Conservation (phyloP, 2,888 invertebrate genomes). For the Brenthis ino region DNA sequence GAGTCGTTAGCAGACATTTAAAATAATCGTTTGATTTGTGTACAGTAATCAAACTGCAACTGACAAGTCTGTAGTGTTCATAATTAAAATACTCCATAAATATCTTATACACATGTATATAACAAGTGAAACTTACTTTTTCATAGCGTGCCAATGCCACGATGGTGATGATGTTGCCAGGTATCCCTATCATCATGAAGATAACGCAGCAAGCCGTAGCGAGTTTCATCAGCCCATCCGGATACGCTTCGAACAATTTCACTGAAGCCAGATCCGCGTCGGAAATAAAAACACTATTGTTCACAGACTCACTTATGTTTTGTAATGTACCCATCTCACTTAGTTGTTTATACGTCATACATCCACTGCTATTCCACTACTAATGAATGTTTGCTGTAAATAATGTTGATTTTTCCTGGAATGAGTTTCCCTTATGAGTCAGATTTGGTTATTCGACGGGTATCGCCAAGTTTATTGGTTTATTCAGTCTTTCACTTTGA, state of each 20-base stretch:
- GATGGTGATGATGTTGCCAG: slow-evolving; percentile 90
- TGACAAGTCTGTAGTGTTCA: no score
- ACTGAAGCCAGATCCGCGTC: slow-evolving; percentile 60
- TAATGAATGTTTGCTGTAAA: slow-evolving; percentile 57
- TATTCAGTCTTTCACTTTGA: slow-evolving; percentile 21
- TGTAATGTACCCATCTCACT: slow-evolving; percentile 38
- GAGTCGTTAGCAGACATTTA: no score
- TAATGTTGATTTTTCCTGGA: slow-evolving; percentile 52
- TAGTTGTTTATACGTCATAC: slow-evolving; percentile 51
- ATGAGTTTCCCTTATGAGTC: slow-evolving; percentile 69
- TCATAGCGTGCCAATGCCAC: slow-evolving; percentile 87
- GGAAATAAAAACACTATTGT: slow-evolving; percentile 47
- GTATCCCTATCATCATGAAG: slow-evolving; percentile 89
- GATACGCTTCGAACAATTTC: slow-evolving; percentile 85
- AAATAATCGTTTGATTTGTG: no score
- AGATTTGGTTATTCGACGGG: slow-evolving; percentile 54
- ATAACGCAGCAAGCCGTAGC: slow-evolving; percentile 87
- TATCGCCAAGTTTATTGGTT: slow-evolving; percentile 51
- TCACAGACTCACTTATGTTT: slow-evolving; percentile 34
- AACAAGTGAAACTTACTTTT: slow-evolving; percentile 81
- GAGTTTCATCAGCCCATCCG: slow-evolving; percentile 84
- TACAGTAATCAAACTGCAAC: no score
- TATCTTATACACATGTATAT: background rate
- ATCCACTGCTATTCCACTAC: slow-evolving; percentile 54
- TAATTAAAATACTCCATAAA: no score